Base-by-base conservation (phyloP, 2,797 vertebrate genomes). In the Myripristis jacobus region DNA sequence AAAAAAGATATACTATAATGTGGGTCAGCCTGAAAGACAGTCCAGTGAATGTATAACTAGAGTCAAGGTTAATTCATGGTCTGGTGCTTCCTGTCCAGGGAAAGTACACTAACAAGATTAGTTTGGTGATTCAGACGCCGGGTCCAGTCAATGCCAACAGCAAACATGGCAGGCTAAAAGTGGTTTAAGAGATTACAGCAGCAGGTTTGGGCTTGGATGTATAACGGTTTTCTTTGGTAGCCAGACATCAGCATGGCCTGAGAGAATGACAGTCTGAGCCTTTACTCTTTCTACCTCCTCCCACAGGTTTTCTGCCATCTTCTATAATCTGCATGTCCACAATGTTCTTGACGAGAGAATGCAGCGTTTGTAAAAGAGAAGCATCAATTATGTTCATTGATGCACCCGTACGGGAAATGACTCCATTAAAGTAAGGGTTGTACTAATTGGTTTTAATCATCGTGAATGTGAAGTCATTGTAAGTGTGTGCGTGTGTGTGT, bases 111-210 rank as follows among this genome's bases (percentile, higher is more conserved):
- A 53, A 75, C 59, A 18, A 43, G 19, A 80, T 72, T 18, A 46
- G 38, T 24, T 70, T 13, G 41, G 47, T 27, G 11, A 51, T 67
- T 44, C 19, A 21, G 24, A 64, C 24, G 31, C 53, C 52, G 41
- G 31, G 52, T n/a, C 44, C 3, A 36, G 52, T 10, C 19, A 36
- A 47, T 11, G 38, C 47, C 57, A 15, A 68, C 54, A 48, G 48
- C 60, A 61, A 61, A 67, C 29, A n/a, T 3, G 43, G 13, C 53
- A 47, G 64, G 58, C 21, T 62, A 2, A 74, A 54, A 18, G 31
- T 60, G 63, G 38, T 80, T 86, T 69, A 85, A 66, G 63, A 60
- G 82, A 82, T 88, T 70, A n/a, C n/a, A 85, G 43, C 18, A 38
- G 18, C 29, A 41, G 74, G 66, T 50, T 76, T 71, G 65, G 52